Evolutionary conservation across 2,113 vertebrate species (phyloP).

Genomic region (Oncorhynchus keta): DNA sequence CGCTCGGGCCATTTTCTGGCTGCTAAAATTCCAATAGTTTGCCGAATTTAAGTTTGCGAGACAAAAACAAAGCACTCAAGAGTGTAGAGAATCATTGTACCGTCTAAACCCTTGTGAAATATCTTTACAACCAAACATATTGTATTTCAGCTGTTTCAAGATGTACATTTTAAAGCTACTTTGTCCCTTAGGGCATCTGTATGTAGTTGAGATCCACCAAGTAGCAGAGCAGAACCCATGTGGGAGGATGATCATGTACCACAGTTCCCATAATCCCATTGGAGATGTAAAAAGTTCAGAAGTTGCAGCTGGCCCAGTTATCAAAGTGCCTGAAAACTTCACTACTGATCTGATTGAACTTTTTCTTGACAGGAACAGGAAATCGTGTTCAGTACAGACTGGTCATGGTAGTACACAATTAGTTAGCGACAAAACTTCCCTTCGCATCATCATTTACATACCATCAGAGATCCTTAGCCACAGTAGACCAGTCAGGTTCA

Average conservation of each 20-base stretch:
- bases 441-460: not conserved
- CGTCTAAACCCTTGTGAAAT: too few relatives aligned
- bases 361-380: not conserved
- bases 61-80: too few relatives aligned
- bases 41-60: too few relatives aligned
- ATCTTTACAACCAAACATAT: too few relatives aligned
- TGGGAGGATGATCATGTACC: not conserved
- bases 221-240: not conserved
- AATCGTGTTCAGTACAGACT: not conserved
- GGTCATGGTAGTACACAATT: not conserved
- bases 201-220: not conserved
- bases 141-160: too few relatives aligned
- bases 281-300: not conserved
- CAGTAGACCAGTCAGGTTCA: not conserved
- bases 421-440: not conserved
- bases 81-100: too few relatives aligned
- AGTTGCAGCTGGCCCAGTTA: not conserved
- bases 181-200: too few relatives aligned
- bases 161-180: too few relatives aligned
- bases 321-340: too few relatives aligned
- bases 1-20: too few relatives aligned
- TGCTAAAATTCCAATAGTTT: too few relatives aligned
- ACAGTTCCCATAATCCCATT: not conserved
- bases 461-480: not conserved
- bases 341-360: not conserved